Base-by-base conservation (phyloP, 2,113 vertebrate genomes). In the Vulpes lagopus region DNA sequence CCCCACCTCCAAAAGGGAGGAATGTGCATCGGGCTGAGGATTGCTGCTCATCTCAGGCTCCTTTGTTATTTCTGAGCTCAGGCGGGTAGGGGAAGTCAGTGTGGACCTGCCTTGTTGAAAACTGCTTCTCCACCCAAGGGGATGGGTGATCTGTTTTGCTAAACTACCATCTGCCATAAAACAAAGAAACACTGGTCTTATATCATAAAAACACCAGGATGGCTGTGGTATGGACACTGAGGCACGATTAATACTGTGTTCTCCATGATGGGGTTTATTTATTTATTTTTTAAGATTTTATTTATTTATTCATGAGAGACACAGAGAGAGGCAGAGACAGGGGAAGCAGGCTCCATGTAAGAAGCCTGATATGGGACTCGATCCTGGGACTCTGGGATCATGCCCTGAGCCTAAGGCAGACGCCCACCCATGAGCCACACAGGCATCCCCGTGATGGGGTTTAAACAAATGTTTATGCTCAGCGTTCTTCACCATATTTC, bases 21-120 rank as follows among this genome's bases (percentile, higher is more conserved):
- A 91, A 85, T 51, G 35, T 93, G 81, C 96, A 69, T 98, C 92
- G 98, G 97, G 64, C 90, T 78, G 11, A 92, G 74, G 49, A 97
- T 88, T 89, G 96, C 65, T 83, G 95, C 95, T 88, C 79, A 71
- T 95, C 95, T 88, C 79, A 71, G 89, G n/a, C n/a, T 83, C 64
- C 97, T 95, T 95, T 83, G 20, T 93, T 95, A 76, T 93, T 35
- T 91, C 88, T 25, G 0, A 62, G 60, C 64, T 96, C 69, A 83
- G 43, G 8, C 65, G n/a, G 73, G 11, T 38, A n/a, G 32, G 30
- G 49, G 65, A 93, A 95, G 91, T 85, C 2, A 57, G 2, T 2
- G 55, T 86, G 81, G 76, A 82, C 64, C 38, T 0, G 78, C 76
- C 79, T 92, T 80, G 92, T 95, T 96, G 96, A 96, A 98, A 83